phyloP scores from a whole-genome alignment of 2,797 vertebrate genomes.

The Coendou prehensilis region DNA sequence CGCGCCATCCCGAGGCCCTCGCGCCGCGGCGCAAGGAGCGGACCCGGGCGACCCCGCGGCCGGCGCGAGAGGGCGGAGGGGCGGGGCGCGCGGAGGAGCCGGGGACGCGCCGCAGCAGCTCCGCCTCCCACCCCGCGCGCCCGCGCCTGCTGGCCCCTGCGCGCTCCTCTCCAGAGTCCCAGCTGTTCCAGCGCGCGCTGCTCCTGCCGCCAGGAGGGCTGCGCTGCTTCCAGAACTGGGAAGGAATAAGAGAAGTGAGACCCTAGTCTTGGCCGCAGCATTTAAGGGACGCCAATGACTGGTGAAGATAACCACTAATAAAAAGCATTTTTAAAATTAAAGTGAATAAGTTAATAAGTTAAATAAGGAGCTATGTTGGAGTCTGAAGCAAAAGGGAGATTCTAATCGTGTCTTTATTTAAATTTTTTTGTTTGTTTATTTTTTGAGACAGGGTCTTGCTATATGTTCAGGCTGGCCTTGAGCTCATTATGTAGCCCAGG shows the following conservation, averaged over 20 bases:
- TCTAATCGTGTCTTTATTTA: background rate
- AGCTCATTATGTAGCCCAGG: too few species aligned
- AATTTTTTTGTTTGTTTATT: background rate
- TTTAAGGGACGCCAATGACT: background rate
- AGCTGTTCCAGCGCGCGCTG: background rate
- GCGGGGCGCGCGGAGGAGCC: background rate
- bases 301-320: background rate
- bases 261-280: background rate
- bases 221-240: background rate
- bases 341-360: background rate
- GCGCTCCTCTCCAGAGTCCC: background rate
- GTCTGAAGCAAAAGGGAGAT: background rate
- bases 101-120: background rate
- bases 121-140: background rate
- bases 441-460: background rate
- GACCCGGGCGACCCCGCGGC: background rate
- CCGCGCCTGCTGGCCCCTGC: accelerated
- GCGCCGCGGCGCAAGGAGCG: background rate
- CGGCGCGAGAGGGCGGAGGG: background rate
- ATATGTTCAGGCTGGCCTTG: background rate
- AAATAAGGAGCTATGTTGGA: background rate
- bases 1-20: background rate
- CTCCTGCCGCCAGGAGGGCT: background rate
- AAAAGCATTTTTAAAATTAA: background rate
- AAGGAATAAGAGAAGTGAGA: background rate